phyloP scores from a whole-genome alignment of 1,140 invertebrate species.

The Berghia stephanieae region DNA sequence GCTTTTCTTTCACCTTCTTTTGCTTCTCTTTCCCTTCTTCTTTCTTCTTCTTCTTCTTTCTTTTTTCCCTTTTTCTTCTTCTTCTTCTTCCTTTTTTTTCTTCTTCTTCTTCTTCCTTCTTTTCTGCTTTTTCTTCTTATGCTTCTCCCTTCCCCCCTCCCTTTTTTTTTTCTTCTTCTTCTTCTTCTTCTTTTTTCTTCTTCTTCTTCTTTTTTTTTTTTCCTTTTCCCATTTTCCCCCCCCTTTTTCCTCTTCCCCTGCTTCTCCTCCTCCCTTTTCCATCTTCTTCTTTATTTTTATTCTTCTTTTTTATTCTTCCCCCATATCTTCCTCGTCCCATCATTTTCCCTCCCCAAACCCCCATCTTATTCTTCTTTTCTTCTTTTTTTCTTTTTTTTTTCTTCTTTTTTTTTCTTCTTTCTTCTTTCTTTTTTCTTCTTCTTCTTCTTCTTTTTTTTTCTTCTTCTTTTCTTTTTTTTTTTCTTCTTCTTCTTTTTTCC shows the following conservation, averaged over 20 bases:
- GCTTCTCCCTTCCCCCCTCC: too few species aligned
- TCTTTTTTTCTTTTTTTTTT: neutral
- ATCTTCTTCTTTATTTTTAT: neutral
- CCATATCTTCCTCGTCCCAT: neutral
- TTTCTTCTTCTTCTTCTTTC: too few species aligned
- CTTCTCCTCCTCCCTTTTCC: neutral
- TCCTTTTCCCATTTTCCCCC: neutral
- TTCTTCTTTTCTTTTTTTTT: neutral
- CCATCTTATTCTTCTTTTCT: neutral
- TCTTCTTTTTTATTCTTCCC: neutral
- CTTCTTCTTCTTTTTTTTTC: constrained; percentile 6
- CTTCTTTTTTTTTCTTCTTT: neutral
- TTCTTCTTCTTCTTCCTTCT: too few species aligned
- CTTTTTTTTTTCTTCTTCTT: neutral
- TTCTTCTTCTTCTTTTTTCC: constrained; percentile 2
- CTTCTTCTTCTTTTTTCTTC: neutral
- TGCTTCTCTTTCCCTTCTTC: too few species aligned
- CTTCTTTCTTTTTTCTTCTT: neutral
- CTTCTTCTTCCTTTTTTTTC: too few species aligned
- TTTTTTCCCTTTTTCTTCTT: too few species aligned
- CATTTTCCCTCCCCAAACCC: neutral
- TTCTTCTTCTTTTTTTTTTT: neutral
- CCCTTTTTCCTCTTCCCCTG: neutral
- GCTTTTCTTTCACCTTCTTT: too few species aligned
- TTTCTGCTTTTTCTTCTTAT: too few species aligned